Percentiles rank a stretch among this genome's conserved stretches.
Evolutionary conservation across 1,140 invertebrate species (phyloP).

Genomic region (Prorops nasuta): DNA sequence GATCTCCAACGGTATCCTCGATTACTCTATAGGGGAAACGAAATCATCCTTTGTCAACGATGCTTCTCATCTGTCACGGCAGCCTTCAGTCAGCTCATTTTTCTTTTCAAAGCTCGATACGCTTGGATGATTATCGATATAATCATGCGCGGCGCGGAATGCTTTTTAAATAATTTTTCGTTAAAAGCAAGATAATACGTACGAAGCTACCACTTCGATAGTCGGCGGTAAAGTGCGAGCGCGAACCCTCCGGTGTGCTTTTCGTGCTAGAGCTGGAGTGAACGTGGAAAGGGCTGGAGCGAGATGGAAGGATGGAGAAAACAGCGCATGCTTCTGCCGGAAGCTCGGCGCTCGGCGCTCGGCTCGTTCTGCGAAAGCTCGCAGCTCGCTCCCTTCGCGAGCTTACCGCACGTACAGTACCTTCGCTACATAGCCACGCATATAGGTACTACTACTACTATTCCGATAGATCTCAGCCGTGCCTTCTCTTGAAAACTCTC

Average conservation of each 20-base stretch:
- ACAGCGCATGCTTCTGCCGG: constrained; percentile 15
- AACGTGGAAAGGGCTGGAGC: constrained; percentile 1
- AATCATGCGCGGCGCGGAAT: background rate
- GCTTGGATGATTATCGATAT: background rate
- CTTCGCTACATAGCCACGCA: no score
- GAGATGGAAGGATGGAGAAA: background rate
- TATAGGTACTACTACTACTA: no score
- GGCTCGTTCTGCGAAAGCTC: no score
- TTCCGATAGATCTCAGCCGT: no score
- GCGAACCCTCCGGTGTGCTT: constrained; percentile 5
- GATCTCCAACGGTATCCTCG: no score
- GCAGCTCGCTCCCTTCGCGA: background rate
- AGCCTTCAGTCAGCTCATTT: background rate
- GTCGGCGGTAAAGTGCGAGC: constrained; percentile 46
- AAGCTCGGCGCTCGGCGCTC: constrained; percentile 15
- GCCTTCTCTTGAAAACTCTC: no score
- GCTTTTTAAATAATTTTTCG: no score
- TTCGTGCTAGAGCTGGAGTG: background rate
- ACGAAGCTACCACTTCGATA: constrained; percentile 39
- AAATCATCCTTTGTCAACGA: no score
- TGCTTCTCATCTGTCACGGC: no score
- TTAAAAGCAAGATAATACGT: no score
- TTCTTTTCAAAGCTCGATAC: background rate
- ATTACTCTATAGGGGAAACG: no score
- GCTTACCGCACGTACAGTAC: background rate